Evolutionary conservation across 1,140 invertebrate genomes (phyloP).

Genomic region (Drosophila miranda): DNA sequence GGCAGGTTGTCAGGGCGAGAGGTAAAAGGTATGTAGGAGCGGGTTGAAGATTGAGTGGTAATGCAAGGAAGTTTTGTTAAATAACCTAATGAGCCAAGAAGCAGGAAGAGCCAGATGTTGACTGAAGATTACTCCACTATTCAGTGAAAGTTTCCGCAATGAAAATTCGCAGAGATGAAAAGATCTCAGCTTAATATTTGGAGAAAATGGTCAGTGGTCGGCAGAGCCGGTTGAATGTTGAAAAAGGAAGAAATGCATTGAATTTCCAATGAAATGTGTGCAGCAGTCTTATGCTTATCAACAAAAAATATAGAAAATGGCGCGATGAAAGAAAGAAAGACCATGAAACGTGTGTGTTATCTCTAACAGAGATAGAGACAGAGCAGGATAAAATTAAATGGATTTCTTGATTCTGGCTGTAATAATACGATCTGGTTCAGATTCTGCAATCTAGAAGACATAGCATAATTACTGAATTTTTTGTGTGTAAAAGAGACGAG

Average conservation of each 20-base stretch:
- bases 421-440: slow-evolving; percentile 32
- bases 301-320: slow-evolving; percentile 1
- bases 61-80: slow-evolving; percentile 1
- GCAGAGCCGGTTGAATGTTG: not conserved
- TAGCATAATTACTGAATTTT: slow-evolving; percentile 67
- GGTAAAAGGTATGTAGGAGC: not conserved
- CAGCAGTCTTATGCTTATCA: slow-evolving; percentile 31
- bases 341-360: too few relatives aligned
- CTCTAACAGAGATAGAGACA: too few relatives aligned
- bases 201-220: too few relatives aligned
- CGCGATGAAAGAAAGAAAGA: too few relatives aligned
- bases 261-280: slow-evolving; percentile 24
- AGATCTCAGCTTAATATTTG: too few relatives aligned
- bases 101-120: not conserved
- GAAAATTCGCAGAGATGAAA: too few relatives aligned
- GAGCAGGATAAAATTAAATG: too few relatives aligned
- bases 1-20: not conserved
- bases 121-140: not conserved
- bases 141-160: slow-evolving; percentile 5
- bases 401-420: too few relatives aligned
- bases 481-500: slow-evolving; percentile 20
- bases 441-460: too few relatives aligned
- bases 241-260: not conserved
- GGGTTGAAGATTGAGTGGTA: too few relatives aligned
- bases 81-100: slow-evolving; percentile 29